These are phyloP conservation scores for Bembecia ichneumoniformis DNA, from an alignment of 2,888 invertebrate species.

Conservation along the genomic window DNA sequence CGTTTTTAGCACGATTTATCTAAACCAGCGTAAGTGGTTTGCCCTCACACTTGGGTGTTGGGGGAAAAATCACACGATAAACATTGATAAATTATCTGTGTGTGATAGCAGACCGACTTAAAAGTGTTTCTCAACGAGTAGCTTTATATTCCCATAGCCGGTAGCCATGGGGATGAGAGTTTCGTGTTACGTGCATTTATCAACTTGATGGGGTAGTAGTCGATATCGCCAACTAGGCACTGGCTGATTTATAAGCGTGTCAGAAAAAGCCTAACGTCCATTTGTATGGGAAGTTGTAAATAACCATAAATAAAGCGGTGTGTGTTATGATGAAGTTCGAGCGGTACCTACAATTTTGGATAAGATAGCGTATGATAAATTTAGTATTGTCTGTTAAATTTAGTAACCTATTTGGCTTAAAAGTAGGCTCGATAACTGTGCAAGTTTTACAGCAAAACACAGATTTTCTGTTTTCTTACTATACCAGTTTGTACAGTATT, in stretches of 20 bases:
- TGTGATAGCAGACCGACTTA: conserved; percentile 40
- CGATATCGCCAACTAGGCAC: conserved; percentile 35
- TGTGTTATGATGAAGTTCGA: conserved; percentile 8
- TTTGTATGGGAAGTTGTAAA: conserved; percentile 36
- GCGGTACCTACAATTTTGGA: neutral
- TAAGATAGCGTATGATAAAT: neutral
- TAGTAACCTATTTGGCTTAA: neutral
- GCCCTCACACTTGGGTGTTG: neutral
- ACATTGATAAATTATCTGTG: conserved; percentile 58
- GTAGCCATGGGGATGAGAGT: conserved; percentile 25
- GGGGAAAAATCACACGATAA: conserved; percentile 36
- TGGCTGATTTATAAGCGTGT: conserved; percentile 48
- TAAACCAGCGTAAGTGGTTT: conserved; percentile 11
- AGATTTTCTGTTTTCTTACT: too few species aligned
- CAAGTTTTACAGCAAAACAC: too few species aligned
- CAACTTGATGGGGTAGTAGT: conserved; percentile 45
- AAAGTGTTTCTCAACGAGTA: conserved; percentile 30
- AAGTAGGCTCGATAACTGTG: too few species aligned
- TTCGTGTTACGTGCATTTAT: conserved; percentile 53
- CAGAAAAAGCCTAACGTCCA: conserved; percentile 40
- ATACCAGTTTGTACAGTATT: too few species aligned
- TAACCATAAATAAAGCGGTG: conserved; percentile 24
- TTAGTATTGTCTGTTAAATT: neutral
- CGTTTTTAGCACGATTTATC: conserved; percentile 24
- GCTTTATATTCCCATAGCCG: conserved; percentile 22